A percentile compares a stretch with the other conserved stretches of the same genome.
Evolutionary conservation across 2,113 vertebrate species (phyloP).

Genomic region (Amblyopsis rosae): DNA sequence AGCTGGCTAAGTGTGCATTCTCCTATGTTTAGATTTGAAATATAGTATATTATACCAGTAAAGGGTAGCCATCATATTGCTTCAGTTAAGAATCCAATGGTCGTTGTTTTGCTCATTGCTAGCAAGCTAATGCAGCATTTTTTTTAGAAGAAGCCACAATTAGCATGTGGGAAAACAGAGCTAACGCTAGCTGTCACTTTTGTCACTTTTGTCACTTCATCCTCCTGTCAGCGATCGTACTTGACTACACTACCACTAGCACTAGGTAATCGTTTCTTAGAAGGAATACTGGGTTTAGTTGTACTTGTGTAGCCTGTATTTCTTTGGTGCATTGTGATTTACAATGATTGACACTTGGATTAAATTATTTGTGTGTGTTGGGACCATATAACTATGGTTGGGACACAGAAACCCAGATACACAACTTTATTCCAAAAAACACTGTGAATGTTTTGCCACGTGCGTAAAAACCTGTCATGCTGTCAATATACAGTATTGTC

Average conservation of each 20-base stretch:
- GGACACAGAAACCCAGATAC: neutral
- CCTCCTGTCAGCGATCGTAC: constrained; percentile 13
- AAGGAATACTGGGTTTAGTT: no score
- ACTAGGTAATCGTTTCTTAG: no score
- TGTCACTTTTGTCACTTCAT: neutral
- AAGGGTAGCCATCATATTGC: no score
- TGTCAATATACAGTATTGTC: constrained; percentile 8
- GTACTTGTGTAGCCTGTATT: no score
- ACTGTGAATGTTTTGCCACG: neutral
- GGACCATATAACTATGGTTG: no score
- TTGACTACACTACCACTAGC: constrained; percentile 9
- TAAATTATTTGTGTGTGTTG: no score
- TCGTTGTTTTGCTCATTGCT: neutral
- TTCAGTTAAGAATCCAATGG: neutral
- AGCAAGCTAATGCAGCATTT: constrained; percentile 24
- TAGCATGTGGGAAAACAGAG: neutral
- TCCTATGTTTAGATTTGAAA: constrained; percentile 1
- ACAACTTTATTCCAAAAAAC: neutral
- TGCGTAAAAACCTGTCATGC: constrained; percentile 30
- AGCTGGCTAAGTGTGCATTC: neutral
- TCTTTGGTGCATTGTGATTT: no score
- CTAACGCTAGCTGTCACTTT: neutral
- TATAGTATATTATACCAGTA: no score
- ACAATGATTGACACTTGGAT: no score
- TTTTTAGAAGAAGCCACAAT: neutral